A percentile compares a stretch with the other conserved stretches of the same genome.
Evolutionary conservation across 2,888 invertebrate species (phyloP).

Genomic region (Drosophila flavopinicola): DNA sequence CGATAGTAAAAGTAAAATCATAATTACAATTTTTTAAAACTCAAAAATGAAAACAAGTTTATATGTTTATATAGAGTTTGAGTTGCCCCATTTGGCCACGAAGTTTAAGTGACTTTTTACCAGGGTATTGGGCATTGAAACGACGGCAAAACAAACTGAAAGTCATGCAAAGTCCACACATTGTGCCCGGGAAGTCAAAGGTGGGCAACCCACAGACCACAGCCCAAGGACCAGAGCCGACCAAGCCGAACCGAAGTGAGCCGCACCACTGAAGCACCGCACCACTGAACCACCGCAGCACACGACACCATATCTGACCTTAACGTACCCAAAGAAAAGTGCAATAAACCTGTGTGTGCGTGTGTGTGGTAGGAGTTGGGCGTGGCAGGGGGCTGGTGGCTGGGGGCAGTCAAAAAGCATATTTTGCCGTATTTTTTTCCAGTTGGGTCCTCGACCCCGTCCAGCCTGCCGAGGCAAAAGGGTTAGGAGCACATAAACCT

Average conservation of each 20-base stretch:
- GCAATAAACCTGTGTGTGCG: slow-evolving; percentile 59
- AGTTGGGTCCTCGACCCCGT: slow-evolving; percentile 15
- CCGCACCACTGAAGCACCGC: slow-evolving; percentile 12
- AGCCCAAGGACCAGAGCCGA: not conserved
- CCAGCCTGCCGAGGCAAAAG: slow-evolving; percentile 28
- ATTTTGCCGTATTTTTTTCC: slow-evolving; percentile 54
- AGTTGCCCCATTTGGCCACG: no score
- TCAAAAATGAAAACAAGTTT: no score
- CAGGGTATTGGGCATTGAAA: not conserved
- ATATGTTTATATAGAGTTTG: no score
- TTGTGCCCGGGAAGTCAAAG: slow-evolving; percentile 44
- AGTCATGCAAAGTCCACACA: slow-evolving; percentile 47
- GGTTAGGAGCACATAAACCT: slow-evolving; percentile 63
- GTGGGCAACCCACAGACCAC: slow-evolving; percentile 10
- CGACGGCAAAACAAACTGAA: slow-evolving; percentile 24
- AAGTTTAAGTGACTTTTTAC: no score
- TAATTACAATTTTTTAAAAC: no score
- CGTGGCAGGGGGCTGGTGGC: not conserved
- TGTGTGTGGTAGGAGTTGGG: not conserved
- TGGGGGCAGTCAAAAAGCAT: slow-evolving; percentile 57
- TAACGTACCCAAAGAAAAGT: slow-evolving; percentile 57
- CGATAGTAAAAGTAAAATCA: no score
- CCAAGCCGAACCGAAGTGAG: not conserved
- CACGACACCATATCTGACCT: not conserved
- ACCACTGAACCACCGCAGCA: slow-evolving; percentile 8